Base-by-base conservation (phyloP, 2,113 vertebrate species). In the Eira barbara region DNA sequence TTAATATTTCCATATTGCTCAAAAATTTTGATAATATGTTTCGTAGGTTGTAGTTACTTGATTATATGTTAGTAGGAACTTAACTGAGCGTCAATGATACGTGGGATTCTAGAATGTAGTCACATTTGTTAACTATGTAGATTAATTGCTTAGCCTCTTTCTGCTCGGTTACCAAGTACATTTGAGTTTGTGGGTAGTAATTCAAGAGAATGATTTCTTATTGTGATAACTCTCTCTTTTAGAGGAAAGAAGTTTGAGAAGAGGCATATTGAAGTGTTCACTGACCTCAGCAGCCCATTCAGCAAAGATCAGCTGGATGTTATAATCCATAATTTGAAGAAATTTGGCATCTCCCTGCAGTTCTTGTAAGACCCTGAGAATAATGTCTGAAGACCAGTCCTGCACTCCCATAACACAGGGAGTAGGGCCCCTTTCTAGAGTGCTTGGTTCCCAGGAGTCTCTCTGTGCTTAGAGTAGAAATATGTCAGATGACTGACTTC, bases 221-320 rank as follows among this genome's bases (percentile, higher is more conserved):
- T 82, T 94, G 65, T 47, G 14, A 15, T 81, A 76, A 94, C 45
- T 96, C 45, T 98, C 49, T 98, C 52, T 98, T 92, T 96, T 96
- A 99, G 99, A 95, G 99, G 99, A 57, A 99, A 99, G 98, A 99
- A 99, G 97, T 99, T 79, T 9, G 99, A 99, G 71, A 99, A 99
- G 97, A 99, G 98, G 81, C 99, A 99, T 97, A 99, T 99, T 86
- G 99, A 98, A 94, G 82, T 99, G 1, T 99, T 99, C 97, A 99
- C 99, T 81, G 99, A 99, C 98, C 99, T 99, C 97, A 98, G 81
- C 98, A 99, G 99, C 71, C 98, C 98, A 67, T 99, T 99, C 98
- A 99, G 98, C 94, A 96, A 99, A 65, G 99, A 99, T 93, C 99
- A 99, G 67, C 96, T 99, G 97, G 99, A 99, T 82, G 88, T 99